phyloP scores from a whole-genome alignment of 2,797 vertebrate genomes.

The Bryconaethiops microstoma region DNA sequence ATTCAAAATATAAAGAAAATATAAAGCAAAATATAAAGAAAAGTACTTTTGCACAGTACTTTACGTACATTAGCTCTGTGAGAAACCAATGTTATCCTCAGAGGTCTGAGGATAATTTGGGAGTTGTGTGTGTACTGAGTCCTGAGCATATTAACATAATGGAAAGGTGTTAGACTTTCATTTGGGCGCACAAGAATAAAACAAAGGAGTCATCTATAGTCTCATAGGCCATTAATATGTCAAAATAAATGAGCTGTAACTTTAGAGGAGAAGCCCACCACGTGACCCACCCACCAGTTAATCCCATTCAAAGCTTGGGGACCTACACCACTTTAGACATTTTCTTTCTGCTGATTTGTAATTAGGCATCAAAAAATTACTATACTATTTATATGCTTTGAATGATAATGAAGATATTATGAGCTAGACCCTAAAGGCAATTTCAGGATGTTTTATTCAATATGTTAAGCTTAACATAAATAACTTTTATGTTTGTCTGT shows the following conservation, averaged over 20 bases:
- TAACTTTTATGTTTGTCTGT: too few relatives aligned
- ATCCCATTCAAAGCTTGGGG: neutral
- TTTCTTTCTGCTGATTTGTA: neutral
- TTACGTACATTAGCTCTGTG: neutral
- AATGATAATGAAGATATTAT: too few relatives aligned
- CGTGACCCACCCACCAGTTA: too few relatives aligned
- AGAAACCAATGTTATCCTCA: neutral
- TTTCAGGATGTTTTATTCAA: too few relatives aligned
- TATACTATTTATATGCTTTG: too few relatives aligned
- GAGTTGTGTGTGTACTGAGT: slow-evolving; percentile 2
- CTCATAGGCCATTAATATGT: neutral
- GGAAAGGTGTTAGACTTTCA: slow-evolving; percentile 21
- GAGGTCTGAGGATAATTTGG: neutral
- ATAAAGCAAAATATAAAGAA: too few relatives aligned
- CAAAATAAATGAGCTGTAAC: neutral
- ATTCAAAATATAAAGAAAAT: too few relatives aligned
- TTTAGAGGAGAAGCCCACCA: neutral
- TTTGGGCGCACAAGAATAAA: slow-evolving; percentile 22
- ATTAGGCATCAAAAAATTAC: too few relatives aligned
- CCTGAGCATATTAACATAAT: slow-evolving; percentile 4
- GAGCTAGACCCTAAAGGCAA: too few relatives aligned
- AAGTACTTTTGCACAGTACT: neutral
- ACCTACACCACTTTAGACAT: neutral
- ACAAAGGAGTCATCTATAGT: slow-evolving; percentile 13
- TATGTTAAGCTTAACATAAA: too few relatives aligned